A percentile compares a stretch with the other conserved stretches of the same genome.
Evolutionary conservation across 2,888 invertebrate species (phyloP).

Genomic region (Drosophila helvetica): DNA sequence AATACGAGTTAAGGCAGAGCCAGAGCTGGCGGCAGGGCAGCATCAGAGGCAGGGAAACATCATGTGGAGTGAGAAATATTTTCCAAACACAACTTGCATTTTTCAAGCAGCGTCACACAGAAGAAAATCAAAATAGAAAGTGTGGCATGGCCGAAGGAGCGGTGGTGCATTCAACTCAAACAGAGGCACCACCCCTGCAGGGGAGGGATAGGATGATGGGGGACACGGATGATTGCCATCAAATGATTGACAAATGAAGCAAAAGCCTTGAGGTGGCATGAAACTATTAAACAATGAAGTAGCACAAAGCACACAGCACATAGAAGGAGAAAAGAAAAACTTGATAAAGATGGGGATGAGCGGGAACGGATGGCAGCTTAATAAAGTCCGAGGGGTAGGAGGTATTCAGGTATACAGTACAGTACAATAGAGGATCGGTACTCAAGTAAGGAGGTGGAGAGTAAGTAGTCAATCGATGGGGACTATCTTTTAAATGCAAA

Average conservation of each 20-base stretch:
- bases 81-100: slow-evolving; percentile 21
- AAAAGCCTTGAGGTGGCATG: slow-evolving; percentile 46
- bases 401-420: no score
- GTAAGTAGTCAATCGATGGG: not conserved
- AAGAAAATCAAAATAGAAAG: not conserved
- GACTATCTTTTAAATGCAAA: not conserved
- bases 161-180: slow-evolving; percentile 31
- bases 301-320: not conserved
- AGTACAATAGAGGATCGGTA: no score
- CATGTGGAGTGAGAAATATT: not conserved
- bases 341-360: not conserved
- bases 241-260: slow-evolving; percentile 67
- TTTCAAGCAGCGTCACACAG: not conserved
- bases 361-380: not conserved
- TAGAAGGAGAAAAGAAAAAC: not conserved
- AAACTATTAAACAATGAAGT: slow-evolving; percentile 46
- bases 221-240: slow-evolving; percentile 19
- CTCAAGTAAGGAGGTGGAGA: not conserved
- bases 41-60: not conserved
- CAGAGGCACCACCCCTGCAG: not conserved
- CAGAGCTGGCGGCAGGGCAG: not conserved
- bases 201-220: not conserved
- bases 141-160: not conserved
- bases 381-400: not conserved
- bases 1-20: slow-evolving; percentile 52